These are phyloP conservation scores for Morone saxatilis DNA, from an alignment of 2,113 vertebrate genomes.

Conservation along the genomic window DNA sequence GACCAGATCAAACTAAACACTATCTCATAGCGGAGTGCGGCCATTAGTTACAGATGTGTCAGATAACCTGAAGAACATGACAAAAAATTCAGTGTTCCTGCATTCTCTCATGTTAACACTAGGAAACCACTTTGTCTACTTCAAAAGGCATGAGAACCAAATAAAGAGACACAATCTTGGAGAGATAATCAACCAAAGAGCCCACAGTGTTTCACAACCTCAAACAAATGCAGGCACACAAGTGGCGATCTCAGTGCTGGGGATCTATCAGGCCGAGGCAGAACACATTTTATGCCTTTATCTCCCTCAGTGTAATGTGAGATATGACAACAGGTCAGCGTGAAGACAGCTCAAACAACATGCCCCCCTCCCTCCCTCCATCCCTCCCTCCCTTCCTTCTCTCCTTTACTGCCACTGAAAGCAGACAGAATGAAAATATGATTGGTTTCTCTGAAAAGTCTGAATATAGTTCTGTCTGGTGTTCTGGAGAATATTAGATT, in stretches of 20 bases:
- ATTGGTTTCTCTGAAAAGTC: constrained; percentile 44
- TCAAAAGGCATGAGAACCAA: constrained; percentile 37
- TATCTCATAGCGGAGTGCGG: constrained; percentile 24
- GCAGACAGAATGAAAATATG: constrained; percentile 43
- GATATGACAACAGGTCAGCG: constrained; percentile 47
- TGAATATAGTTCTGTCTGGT: background rate
- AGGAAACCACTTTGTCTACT: constrained; percentile 10
- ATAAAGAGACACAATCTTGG: constrained; percentile 58
- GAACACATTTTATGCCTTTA: constrained; percentile 46
- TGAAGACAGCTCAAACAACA: constrained; percentile 42
- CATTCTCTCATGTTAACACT: background rate
- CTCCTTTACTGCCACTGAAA: constrained; percentile 15
- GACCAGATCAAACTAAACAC: constrained; percentile 49
- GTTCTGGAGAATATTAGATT: constrained; percentile 44
- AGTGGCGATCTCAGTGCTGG: constrained; percentile 16
- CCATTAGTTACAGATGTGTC: constrained; percentile 21
- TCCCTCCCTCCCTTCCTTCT: background rate
- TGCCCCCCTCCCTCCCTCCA: background rate
- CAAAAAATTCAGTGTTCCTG: constrained; percentile 2
- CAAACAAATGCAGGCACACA: constrained; percentile 29
- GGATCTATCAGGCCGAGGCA: constrained; percentile 21
- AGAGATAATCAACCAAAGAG: constrained; percentile 58
- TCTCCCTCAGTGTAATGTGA: constrained; percentile 22
- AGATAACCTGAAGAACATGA: constrained; percentile 35
- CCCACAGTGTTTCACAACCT: constrained; percentile 25